Evolutionary conservation across 2,888 invertebrate species (phyloP), one percentile per base, ranked within the genome.

Genomic region (Adela reaumurella): DNA sequence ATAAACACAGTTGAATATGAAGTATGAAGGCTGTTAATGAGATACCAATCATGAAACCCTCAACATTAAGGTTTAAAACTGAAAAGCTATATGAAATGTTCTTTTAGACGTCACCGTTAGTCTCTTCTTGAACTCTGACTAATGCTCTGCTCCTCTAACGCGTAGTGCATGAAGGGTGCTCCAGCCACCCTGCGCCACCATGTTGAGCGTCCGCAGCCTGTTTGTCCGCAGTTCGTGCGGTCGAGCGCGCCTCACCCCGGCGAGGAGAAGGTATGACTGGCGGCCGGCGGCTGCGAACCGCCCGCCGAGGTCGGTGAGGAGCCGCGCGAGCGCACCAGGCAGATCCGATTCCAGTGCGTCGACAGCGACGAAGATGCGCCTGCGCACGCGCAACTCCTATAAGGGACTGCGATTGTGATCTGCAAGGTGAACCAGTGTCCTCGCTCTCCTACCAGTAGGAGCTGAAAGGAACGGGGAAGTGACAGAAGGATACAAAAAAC

Each of bases 181-280:
- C 48, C 35, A 28, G 48, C 48, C 10, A 10, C 18, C 16, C 20
- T n/a, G 41, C 43, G 28, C 41, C 48, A 43, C 18, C 28, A 20
- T 18, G 16, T 28, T 19, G 19, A 43, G 10, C 17, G 6, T 6
- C 20, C 20, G 46, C 24, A 17, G 28, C 20, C 46, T 14, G 20
- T 24, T 45, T 51, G 49, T 47, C 42, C 86, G 65, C 85, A 91
- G 91, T 90, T 90, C 77, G 89, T 91, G 64, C 85, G 90, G 63
- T 88, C 87, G 56, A 86, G 77, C 65, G 86, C 82, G 68, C 84
- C 81, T 61, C 67, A 83, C 63, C 81, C 84, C 58, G 88, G 85
- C 59, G 90, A 90, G 76, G 90, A 90, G 68, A 90, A 89, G 73
- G 90, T 90, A 82, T 90, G 90, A 90, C 88, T 88, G 80, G 82